These are phyloP conservation scores for Cecropterus lyciades DNA, from an alignment of 1,140 invertebrate genomes.

Conservation along the genomic window DNA sequence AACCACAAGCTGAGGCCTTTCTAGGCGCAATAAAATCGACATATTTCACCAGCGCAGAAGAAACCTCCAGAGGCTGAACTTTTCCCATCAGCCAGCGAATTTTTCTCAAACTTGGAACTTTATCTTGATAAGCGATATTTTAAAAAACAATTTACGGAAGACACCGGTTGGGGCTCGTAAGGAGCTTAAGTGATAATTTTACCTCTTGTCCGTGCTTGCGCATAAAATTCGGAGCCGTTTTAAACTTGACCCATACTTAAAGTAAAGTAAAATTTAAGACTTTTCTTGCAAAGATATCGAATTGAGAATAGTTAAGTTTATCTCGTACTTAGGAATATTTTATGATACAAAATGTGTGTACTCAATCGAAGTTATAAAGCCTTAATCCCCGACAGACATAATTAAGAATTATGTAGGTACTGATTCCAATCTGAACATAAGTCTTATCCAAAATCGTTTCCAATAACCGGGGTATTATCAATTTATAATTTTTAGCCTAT, in stretches of 20 bases:
- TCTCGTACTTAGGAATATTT: neutral
- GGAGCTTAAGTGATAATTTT: slow-evolving; percentile 14
- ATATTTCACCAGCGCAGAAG: slow-evolving; percentile 31
- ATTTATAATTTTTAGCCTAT: too few species aligned
- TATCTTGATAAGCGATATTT: slow-evolving; percentile 51
- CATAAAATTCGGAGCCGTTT: slow-evolving; percentile 1
- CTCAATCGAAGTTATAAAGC: too few species aligned
- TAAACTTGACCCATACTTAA: neutral
- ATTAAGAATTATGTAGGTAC: too few species aligned
- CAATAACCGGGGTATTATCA: too few species aligned
- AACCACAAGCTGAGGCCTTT: slow-evolving; percentile 15
- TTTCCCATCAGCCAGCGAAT: slow-evolving; percentile 39
- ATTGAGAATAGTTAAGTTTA: neutral
- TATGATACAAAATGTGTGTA: too few species aligned
- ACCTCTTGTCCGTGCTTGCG: neutral
- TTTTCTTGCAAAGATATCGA: neutral
- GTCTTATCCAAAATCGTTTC: too few species aligned
- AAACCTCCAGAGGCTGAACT: slow-evolving; percentile 37
- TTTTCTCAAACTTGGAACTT: slow-evolving; percentile 39
- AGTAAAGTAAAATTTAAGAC: neutral
- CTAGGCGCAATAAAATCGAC: slow-evolving; percentile 31
- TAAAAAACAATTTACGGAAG: slow-evolving; percentile 49
- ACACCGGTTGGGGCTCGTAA: slow-evolving; percentile 30
- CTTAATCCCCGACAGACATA: too few species aligned
- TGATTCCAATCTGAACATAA: too few species aligned